Evolutionary conservation across 2,113 vertebrate species (phyloP).

Genomic region (Silurus glanis): DNA sequence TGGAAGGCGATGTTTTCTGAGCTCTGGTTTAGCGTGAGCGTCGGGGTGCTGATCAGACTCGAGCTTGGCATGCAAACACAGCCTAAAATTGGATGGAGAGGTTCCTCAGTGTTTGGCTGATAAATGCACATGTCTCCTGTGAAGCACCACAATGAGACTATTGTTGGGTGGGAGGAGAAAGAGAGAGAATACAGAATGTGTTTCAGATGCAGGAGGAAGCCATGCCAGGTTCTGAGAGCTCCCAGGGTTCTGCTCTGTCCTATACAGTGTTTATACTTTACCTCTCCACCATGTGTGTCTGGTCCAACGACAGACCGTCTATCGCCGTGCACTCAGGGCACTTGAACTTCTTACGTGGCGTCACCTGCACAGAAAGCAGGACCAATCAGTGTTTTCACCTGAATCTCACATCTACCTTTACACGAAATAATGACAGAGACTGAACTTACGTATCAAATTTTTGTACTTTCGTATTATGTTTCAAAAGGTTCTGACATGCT

Average conservation of each 20-base stretch:
- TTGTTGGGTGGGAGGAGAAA: slow-evolving; percentile 30
- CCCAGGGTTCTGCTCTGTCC: slow-evolving; percentile 35
- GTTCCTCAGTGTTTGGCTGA: slow-evolving; percentile 29
- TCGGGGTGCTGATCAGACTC: slow-evolving; percentile 27
- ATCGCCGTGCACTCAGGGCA: slow-evolving; percentile 98
- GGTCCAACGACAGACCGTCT: slow-evolving; percentile 94
- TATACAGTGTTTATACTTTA: slow-evolving; percentile 61
- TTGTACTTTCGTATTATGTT: no score
- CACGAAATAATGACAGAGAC: not conserved
- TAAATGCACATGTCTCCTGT: slow-evolving; percentile 42
- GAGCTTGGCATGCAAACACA: slow-evolving; percentile 10
- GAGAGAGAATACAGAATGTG: slow-evolving; percentile 41
- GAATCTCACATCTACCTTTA: not conserved
- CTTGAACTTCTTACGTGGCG: slow-evolving; percentile 98
- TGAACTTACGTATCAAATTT: no score
- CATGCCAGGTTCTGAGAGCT: slow-evolving; percentile 42
- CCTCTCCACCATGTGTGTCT: slow-evolving; percentile 98
- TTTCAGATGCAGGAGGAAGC: slow-evolving; percentile 43
- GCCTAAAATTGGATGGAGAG: slow-evolving; percentile 34
- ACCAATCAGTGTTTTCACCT: not conserved
- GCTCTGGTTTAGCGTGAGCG: slow-evolving; percentile 30
- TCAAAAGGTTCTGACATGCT: not conserved
- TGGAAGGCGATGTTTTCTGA: slow-evolving; percentile 1
- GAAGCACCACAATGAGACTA: slow-evolving; percentile 45
- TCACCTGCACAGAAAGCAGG: slow-evolving; percentile 77